These are phyloP conservation scores for Tursiops truncatus DNA, from an alignment of 2,113 vertebrate species.

Conservation along the genomic window DNA sequence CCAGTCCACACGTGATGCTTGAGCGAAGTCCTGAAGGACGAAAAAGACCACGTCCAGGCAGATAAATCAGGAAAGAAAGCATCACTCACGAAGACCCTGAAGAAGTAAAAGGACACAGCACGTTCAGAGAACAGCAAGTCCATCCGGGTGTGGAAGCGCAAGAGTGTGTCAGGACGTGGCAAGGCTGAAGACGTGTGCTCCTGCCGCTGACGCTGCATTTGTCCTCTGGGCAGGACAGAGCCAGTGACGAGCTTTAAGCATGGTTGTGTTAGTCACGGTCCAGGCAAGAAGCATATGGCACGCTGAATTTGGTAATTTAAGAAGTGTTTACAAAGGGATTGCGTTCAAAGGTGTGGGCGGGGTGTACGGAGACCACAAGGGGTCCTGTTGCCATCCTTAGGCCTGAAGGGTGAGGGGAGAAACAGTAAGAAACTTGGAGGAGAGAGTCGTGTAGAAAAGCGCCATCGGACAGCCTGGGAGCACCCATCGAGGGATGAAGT, in stretches of 20 bases:
- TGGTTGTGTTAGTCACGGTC: not conserved
- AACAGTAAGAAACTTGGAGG: not conserved
- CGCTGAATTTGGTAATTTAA: not conserved
- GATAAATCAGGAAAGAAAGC: not conserved
- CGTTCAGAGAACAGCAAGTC: not conserved
- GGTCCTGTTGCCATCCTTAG: not conserved
- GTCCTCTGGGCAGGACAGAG: not conserved
- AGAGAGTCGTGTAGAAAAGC: not conserved
- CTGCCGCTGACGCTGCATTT: not conserved
- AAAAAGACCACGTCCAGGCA: not conserved
- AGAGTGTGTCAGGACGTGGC: not conserved
- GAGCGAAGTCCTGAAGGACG: not conserved
- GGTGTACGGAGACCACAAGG: not conserved
- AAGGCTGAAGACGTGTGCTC: not conserved
- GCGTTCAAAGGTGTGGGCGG: not conserved
- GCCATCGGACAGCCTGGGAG: not conserved
- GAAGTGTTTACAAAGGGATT: not conserved
- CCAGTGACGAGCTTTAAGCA: not conserved
- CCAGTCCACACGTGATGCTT: not conserved
- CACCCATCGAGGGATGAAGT: not conserved
- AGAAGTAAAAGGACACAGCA: not conserved
- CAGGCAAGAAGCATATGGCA: not conserved
- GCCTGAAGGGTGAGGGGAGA: not conserved
- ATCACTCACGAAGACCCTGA: not conserved
- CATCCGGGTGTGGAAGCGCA: rapidly evolving